Evolutionary conservation across 2,888 invertebrate species (phyloP).

Genomic region (Caenorhabditis uteleia): DNA sequence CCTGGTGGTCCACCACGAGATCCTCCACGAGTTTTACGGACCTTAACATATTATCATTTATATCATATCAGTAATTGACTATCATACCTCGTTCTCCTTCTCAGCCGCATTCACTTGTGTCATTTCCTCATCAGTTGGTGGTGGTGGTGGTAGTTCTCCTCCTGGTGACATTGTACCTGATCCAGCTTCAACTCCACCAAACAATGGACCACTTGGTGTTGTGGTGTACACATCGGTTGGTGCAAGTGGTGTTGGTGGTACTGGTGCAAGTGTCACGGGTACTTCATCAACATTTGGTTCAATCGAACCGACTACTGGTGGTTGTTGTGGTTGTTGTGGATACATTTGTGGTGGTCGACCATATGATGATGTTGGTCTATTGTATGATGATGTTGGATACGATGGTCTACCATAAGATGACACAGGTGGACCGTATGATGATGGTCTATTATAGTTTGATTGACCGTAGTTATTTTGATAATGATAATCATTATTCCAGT

Average conservation of each 20-base stretch:
- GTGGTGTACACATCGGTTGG: no score
- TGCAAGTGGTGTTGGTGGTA: neutral
- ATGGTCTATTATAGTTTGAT: constrained; percentile 12
- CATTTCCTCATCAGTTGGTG: constrained; percentile 33
- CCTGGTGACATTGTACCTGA: constrained; percentile 20
- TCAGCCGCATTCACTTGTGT: constrained; percentile 29
- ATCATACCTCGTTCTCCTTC: constrained; percentile 29
- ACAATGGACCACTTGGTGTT: constrained; percentile 11
- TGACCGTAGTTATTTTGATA: constrained; percentile 20
- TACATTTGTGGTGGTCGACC: constrained; percentile 27
- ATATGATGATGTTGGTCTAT: constrained; percentile 27
- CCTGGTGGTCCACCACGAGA: constrained; percentile 37
- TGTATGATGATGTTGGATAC: constrained; percentile 22
- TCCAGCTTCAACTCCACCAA: constrained; percentile 33
- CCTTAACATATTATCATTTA: constrained; percentile 4
- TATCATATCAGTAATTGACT: no score
- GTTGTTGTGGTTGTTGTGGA: constrained; percentile 5
- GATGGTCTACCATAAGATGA: constrained; percentile 23
- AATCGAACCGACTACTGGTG: constrained; percentile 1
- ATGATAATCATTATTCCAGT: constrained; percentile 8
- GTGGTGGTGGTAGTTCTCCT: constrained; percentile 14
- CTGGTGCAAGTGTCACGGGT: constrained; percentile 6
- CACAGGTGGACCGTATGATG: constrained; percentile 13
- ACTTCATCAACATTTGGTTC: neutral
- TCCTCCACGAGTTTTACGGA: constrained; percentile 23